Evolutionary conservation across 2,888 invertebrate genomes (phyloP), one percentile per base, ranked within the genome.

Genomic region (Vanessa cardui): DNA sequence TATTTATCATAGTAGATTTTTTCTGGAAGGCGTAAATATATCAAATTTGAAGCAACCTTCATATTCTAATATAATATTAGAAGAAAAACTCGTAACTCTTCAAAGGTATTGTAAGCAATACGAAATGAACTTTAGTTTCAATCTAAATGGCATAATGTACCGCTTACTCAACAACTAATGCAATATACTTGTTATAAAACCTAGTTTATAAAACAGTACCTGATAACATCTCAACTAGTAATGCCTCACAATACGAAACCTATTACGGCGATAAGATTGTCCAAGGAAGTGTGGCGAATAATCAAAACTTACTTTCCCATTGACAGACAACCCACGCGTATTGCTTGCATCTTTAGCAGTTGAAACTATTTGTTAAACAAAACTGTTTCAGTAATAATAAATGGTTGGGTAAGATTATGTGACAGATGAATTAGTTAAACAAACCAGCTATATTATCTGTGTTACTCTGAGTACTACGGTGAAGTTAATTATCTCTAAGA

Each of bases 231-330:
- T 31, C 18, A 26, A 59, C 54, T 63, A 46, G 44, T 61, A 61
- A 54, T 20, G n/a, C n/a, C 59, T 62, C 21, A 16, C 46, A 47
- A 68, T 52, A 67, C 46, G 45, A 62, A 33, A 47, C 39, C 6
- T n/a, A 52, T 61, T 33, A 44, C 47, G 15, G n/a, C 60, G 66
- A 72, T 67, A 68, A 63, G 39, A 52, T 58, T 45, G 61, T 39
- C 39, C 66, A 64, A 68, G 63, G 62, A 61, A 72, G 67, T 69
- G 67, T 72, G 31, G 76, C 74, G 73, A 77, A 78, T 80, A 81
- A 80, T 82, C 81, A 78, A 82, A 83, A 83, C 85, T 84, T 82
- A 79, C 86, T 87, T 85, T 87, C 86, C 76, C 77, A 75, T 62
- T 18, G 39, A 45, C 58, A 59, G 45, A 60, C 79, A 83, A 79